A percentile compares a stretch with the other conserved stretches of the same genome.
Evolutionary conservation across 2,888 invertebrate species (phyloP).

Genomic region (Pandemis cinnamomeana): DNA sequence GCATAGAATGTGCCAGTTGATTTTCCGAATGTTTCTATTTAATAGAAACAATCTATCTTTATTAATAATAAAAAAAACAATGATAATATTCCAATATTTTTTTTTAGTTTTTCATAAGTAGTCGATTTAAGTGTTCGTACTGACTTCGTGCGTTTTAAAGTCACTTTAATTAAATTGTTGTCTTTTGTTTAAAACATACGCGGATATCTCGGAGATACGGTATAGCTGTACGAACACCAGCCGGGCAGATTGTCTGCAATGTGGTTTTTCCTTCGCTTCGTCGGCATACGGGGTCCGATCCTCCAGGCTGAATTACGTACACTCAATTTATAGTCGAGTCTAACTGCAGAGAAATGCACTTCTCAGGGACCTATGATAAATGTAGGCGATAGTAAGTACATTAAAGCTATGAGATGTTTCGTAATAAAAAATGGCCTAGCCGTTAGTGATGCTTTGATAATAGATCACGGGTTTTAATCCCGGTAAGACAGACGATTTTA

Average conservation of each 20-base stretch:
- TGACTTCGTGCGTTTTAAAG: too few relatives aligned
- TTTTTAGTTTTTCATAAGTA: too few relatives aligned
- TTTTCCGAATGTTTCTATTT: too few relatives aligned
- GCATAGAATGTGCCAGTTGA: too few relatives aligned
- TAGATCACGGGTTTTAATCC: too few relatives aligned
- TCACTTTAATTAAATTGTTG: too few relatives aligned
- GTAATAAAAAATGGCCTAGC: not conserved
- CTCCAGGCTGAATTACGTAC: constrained; percentile 37
- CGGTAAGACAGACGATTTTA: too few relatives aligned
- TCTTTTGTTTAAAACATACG: not conserved
- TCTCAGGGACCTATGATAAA: not conserved
- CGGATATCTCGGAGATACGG: not conserved
- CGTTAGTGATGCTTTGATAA: too few relatives aligned
- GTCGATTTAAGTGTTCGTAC: too few relatives aligned
- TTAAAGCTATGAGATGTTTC: not conserved
- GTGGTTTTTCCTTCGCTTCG: constrained; percentile 36
- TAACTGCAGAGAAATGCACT: constrained; percentile 31
- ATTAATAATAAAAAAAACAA: too few relatives aligned
- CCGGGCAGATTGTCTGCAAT: constrained; percentile 31
- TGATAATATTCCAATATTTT: too few relatives aligned
- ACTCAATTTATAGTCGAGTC: constrained; percentile 40
- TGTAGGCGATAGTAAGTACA: not conserved
- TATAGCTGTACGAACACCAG: constrained; percentile 37
- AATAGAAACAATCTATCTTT: too few relatives aligned
- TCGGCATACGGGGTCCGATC: constrained; percentile 29